Conservation (phyloP, 1,140 invertebrate genomes). For the Meloidogyne chitwoodi region DNA sequence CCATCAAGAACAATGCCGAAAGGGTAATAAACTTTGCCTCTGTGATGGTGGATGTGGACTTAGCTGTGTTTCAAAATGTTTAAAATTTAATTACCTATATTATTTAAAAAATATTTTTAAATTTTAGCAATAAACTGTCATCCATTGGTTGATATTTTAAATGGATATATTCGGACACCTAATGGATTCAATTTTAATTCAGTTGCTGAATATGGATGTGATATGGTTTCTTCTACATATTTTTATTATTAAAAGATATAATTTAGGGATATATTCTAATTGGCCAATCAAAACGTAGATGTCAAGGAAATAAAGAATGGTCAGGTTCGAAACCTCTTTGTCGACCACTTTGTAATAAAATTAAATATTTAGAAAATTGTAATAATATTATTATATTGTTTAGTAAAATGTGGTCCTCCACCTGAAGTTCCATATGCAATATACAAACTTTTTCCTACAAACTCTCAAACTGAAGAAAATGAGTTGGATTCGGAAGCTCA, state of each 20-base stretch:
- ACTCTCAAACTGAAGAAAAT: slow-evolving; percentile 42
- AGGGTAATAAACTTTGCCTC: slow-evolving; percentile 82
- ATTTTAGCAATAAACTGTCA: slow-evolving; percentile 49
- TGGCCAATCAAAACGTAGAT: slow-evolving; percentile 60
- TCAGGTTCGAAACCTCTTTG: slow-evolving; percentile 60
- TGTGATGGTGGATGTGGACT: slow-evolving; percentile 93
- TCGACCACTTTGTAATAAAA: slow-evolving; percentile 45
- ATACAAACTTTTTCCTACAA: slow-evolving; percentile 71
- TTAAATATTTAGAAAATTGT: slow-evolving; percentile 4
- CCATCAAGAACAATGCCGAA: slow-evolving; percentile 89
- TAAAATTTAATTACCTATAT: slow-evolving; percentile 58
- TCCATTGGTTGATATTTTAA: slow-evolving; percentile 47
- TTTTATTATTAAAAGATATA: neutral
- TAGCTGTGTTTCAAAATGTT: slow-evolving; percentile 83
- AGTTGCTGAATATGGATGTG: slow-evolving; percentile 61
- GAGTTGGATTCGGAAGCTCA: slow-evolving; percentile 70
- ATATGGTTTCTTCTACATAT: slow-evolving; percentile 22
- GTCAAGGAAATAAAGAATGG: slow-evolving; percentile 63
- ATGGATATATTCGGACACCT: slow-evolving; percentile 51
- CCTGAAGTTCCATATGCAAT: slow-evolving; percentile 79
- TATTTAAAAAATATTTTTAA: neutral
- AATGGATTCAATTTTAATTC: slow-evolving; percentile 61
- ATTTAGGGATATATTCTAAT: slow-evolving; percentile 60
- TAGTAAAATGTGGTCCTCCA: slow-evolving; percentile 80
- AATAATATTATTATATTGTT: slow-evolving; percentile 32